phyloP scores from a whole-genome alignment of 2,113 vertebrate genomes.

The Mus musculus region GRCm39 chr5:48448001-48448500 shows the following conservation, averaged over 20 bases:
- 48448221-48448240: neutral
- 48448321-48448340: neutral
- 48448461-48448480: slow-evolving; percentile 15
- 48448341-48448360: neutral
- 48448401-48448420: neutral
- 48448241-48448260: neutral
- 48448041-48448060: neutral
- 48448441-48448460: neutral
- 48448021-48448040: neutral
- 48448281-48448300: neutral
- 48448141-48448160: neutral
- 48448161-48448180: neutral
- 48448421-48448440: neutral
- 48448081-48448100: neutral
- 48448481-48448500: neutral
- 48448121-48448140: neutral
- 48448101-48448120: neutral
- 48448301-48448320: neutral
- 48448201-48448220: neutral
- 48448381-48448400: neutral
- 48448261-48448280: neutral
- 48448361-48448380: neutral
- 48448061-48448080: neutral
- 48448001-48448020: neutral
- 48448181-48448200: neutral